Percentiles rank a stretch among this genome's conserved stretches.
phyloP scores from a whole-genome alignment of 1,140 invertebrate genomes.

The Camponotus floridanus region DNA sequence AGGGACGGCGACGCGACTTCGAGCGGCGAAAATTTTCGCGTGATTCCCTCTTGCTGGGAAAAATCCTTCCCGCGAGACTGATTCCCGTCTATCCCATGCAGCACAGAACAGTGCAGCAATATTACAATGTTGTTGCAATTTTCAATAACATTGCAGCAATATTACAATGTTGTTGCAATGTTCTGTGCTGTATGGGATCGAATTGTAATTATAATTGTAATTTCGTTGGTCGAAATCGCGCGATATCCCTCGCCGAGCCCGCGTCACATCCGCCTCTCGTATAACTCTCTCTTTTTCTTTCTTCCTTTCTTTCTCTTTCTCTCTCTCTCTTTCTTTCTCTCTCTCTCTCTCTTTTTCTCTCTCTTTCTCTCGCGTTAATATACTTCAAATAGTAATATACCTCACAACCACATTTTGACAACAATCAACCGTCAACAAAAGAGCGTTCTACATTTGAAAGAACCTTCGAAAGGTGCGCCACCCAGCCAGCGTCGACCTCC shows the following conservation, averaged over 20 bases:
- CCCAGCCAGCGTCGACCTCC: slow-evolving; percentile 68
- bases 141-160: too few relatives aligned
- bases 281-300: slow-evolving; percentile 16
- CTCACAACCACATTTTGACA: slow-evolving; percentile 86
- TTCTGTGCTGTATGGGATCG: too few relatives aligned
- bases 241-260: slow-evolving; percentile 32
- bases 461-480: slow-evolving; percentile 82
- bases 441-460: slow-evolving; percentile 80
- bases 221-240: slow-evolving; percentile 6
- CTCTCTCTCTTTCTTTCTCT: too few relatives aligned
- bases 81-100: too few relatives aligned
- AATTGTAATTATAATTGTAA: neutral
- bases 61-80: neutral
- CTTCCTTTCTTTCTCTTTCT: too few relatives aligned
- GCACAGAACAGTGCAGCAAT: too few relatives aligned
- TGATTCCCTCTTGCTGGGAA: neutral
- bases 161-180: too few relatives aligned
- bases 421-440: slow-evolving; percentile 85
- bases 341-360: too few relatives aligned
- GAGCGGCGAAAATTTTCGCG: neutral
- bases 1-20: slow-evolving; percentile 11
- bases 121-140: too few relatives aligned
- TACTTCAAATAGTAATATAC: slow-evolving; percentile 83
- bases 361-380: slow-evolving; percentile 70
- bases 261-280: slow-evolving; percentile 53